Conservation (phyloP, 2,888 invertebrate species). For the Ischnura elegans region DNA sequence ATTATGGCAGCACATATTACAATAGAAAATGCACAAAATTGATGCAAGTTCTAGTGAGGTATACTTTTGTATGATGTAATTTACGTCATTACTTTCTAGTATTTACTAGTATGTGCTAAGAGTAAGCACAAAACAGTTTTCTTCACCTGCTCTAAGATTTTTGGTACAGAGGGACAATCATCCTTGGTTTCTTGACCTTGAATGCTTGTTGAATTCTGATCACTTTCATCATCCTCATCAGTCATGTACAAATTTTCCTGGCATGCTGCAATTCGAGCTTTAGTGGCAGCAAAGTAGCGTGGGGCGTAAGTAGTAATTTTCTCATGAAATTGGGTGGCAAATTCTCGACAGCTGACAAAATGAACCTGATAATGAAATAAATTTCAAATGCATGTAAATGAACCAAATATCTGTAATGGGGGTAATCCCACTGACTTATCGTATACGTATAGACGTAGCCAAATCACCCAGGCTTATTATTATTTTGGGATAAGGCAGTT, state of each 20-base stretch:
- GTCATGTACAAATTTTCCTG: not conserved
- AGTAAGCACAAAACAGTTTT: no score
- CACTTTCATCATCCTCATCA: not conserved
- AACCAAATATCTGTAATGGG: not conserved
- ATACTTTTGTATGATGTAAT: no score
- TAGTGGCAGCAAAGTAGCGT: conserved; percentile 1
- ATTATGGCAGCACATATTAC: no score
- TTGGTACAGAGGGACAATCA: not conserved
- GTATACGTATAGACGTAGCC: not conserved
- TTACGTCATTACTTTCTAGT: no score
- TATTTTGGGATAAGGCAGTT: no score
- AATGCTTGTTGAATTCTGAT: not conserved
- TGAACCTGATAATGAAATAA: not conserved
- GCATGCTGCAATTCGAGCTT: conserved; percentile 29
- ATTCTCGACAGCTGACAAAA: conserved; percentile 38
- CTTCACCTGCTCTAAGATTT: conserved; percentile 8
- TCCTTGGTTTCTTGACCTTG: not conserved
- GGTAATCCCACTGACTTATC: not conserved
- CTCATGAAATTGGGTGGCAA: conserved; percentile 20
- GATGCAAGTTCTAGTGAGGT: no score
- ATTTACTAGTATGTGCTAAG: no score
- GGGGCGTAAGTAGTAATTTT: conserved; percentile 2
- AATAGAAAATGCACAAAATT: no score
- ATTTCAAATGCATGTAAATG: not conserved
- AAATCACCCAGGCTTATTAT: no score